A percentile compares a stretch with the other conserved stretches of the same genome.
phyloP scores from a whole-genome alignment of 2,113 vertebrate species.

The Malurus cyaneus region DNA sequence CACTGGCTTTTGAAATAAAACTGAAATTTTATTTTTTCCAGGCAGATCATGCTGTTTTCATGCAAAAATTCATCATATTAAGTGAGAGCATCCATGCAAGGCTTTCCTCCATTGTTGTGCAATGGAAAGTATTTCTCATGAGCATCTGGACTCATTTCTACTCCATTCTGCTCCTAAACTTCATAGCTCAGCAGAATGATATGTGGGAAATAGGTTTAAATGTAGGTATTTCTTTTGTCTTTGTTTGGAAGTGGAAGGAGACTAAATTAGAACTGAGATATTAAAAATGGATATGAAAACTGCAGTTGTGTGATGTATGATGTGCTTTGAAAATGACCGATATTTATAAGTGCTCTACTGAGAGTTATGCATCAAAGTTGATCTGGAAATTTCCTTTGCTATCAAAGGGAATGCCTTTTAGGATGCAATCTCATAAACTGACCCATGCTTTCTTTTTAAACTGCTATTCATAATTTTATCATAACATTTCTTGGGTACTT shows the following conservation, averaged over 20 bases:
- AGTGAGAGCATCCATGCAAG: neutral
- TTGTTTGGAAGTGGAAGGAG: neutral
- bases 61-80: neutral
- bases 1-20: neutral
- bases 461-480: constrained; percentile 5
- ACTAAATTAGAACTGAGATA: constrained; percentile 18
- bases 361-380: constrained; percentile 15
- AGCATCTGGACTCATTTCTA: neutral
- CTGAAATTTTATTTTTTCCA: neutral
- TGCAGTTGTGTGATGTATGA: constrained; percentile 11
- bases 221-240: neutral
- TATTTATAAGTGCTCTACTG: constrained; percentile 26
- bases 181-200: neutral
- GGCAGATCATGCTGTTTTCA: neutral
- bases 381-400: neutral
- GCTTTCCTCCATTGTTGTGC: neutral
- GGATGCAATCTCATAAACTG: neutral
- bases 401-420: constrained; percentile 1
- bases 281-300: neutral
- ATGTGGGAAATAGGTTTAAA: neutral
- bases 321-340: neutral
- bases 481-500: constrained; percentile 9
- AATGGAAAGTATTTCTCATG: neutral
- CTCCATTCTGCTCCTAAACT: neutral
- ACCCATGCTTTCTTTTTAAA: neutral